Evolutionary conservation across 1,140 invertebrate species (phyloP).

Genomic region (Metaphire vulgaris): DNA sequence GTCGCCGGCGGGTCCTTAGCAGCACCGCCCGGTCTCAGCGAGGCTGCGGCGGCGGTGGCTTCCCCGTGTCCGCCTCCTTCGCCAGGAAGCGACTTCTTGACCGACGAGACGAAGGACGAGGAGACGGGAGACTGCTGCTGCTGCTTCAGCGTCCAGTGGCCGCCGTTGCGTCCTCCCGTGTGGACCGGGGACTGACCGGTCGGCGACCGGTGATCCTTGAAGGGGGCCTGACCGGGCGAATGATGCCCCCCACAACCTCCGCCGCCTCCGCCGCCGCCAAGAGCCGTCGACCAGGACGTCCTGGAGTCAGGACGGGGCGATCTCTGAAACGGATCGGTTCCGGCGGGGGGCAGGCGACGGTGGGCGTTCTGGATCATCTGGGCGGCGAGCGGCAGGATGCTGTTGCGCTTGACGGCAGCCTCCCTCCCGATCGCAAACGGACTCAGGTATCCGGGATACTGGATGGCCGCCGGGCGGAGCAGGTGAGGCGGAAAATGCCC

Average conservation of each 20-base stretch:
- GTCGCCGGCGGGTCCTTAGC: too few relatives aligned
- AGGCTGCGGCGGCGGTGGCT: not conserved
- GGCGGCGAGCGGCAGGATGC: not conserved
- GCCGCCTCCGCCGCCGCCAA: too few relatives aligned
- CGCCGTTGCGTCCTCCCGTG: not conserved
- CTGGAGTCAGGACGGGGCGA: not conserved
- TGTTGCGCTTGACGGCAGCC: not conserved
- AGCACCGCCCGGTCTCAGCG: not conserved
- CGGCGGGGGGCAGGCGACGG: not conserved
- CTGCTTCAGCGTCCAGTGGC: not conserved
- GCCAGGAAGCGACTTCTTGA: not conserved
- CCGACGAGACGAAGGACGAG: not conserved
- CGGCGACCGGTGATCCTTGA: not conserved
- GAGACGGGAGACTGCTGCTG: not conserved
- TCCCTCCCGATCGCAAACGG: not conserved
- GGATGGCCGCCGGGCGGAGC: not conserved
- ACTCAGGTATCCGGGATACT: not conserved
- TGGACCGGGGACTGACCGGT: not conserved
- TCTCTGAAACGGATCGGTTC: not conserved
- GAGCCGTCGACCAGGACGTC: not conserved
- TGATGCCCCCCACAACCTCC: too few relatives aligned
- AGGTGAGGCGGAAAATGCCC: not conserved
- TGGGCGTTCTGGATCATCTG: not conserved
- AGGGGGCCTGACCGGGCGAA: not conserved
- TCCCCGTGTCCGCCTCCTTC: not conserved